Conservation (phyloP, 2,888 invertebrate species). For the Globia sparganii region DNA sequence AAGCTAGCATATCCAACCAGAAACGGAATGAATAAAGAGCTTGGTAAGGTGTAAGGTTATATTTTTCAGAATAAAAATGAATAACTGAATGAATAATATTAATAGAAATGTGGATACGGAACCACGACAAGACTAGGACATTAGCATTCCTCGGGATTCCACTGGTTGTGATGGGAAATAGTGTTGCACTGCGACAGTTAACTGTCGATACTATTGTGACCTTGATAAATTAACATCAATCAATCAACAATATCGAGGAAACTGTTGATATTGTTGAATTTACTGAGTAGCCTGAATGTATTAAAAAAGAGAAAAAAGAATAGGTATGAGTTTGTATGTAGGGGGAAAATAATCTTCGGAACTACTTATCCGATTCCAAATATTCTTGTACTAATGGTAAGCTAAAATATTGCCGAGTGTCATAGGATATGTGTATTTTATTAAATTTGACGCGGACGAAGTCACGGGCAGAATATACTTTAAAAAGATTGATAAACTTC, state of each 20-base stretch:
- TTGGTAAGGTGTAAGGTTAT: constrained; percentile 13
- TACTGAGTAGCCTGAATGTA: not conserved
- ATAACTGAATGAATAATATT: constrained; percentile 44
- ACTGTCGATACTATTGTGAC: constrained; percentile 29
- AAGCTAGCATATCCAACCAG: not conserved
- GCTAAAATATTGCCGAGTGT: not conserved
- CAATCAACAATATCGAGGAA: not conserved
- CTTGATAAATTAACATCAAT: not conserved
- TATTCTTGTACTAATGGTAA: not conserved
- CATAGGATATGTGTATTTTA: not conserved
- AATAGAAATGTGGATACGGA: constrained; percentile 42
- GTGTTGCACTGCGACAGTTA: constrained; percentile 24
- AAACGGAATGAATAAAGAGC: constrained; percentile 25
- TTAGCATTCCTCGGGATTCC: constrained; percentile 71
- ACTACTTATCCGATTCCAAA: not conserved
- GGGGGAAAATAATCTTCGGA: not conserved
- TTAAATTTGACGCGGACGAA: not conserved
- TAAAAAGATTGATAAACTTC: not conserved
- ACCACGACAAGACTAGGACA: constrained; percentile 41
- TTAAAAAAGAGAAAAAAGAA: not conserved
- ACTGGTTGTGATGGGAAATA: constrained; percentile 46
- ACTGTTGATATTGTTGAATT: not conserved
- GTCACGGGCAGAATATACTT: not conserved
- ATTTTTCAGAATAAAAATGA: constrained; percentile 27
- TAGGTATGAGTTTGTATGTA: not conserved